Evolutionary conservation across 2,888 invertebrate species (phyloP), one percentile per base, ranked within the genome.

Genomic region (Luffia ferchaultella): DNA sequence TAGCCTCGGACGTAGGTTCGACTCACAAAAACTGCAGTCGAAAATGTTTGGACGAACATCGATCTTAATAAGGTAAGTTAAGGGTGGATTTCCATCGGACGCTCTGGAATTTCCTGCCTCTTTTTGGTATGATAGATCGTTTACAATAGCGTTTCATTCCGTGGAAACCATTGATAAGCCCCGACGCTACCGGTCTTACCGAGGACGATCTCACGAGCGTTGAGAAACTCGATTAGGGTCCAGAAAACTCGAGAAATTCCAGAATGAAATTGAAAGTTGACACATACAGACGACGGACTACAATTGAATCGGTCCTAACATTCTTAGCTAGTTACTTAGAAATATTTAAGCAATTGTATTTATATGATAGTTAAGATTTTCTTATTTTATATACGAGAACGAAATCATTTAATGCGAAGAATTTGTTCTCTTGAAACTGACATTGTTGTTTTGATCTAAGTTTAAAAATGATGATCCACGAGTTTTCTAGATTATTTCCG

Each of bases 91-190:
- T 48, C 12, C 12, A 20, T 41, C 12, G 18, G 18, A 20, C 2
- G n/a, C 16, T 16, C 49, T 58, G 61, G 60, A 65, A 63, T 64
- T n/a, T 64, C 65, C 62, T 63, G 67, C 65, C 68, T 69, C 70
- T 63, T 69, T 75, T 76, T 68, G 67, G 69, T 70, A 73, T 68
- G 68, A 68, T 72, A 72, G 70, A 77, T 76, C 66, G 67, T 62
- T 74, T 70, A 80, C 80, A 82, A 80, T 73, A 74, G 79, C 74
- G 64, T 73, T 76, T 78, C 69, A 79, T 79, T 78, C 79, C 76
- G 69, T 76, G 73, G 79, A 74, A 76, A 75, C 80, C 83, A 83
- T 83, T 83, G 82, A 83, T 80, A 82, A 82, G 73, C 76, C 67
- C 67, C 58, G 69, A 72, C 67, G 82, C 82, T 82, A 82, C 82